Base-by-base conservation (phyloP, 2,888 invertebrate genomes). In the Drosophila dives region DNA sequence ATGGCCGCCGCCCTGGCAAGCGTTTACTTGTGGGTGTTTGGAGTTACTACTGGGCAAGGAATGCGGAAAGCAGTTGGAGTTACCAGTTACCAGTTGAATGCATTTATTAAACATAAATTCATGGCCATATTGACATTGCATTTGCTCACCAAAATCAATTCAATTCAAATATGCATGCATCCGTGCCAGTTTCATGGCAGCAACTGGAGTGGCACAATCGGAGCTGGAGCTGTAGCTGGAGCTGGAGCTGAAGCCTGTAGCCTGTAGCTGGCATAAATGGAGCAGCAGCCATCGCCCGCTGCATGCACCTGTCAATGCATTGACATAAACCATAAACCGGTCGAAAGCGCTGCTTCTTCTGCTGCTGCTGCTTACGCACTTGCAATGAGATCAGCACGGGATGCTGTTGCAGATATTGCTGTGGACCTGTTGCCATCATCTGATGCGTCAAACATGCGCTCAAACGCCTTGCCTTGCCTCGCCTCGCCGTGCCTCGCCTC, bases 291-390 rank as follows among this genome's bases (percentile, higher is more conserved):
- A 65, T 72, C 80, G 68, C 70, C 58, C 55, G 73, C 76, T 53
- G 72, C 81, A 73, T 83, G 80, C 90, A 88, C 90, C 89, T 86
- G 90, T 87, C 86, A 86, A 81, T 89, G 87, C 85, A 77, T 79
- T 90, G 90, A 87, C 90, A 89, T 90, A 89, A 90, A 79, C 74
- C 90, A 81, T 78, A 89, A 90, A 90, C 90, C 89, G 89, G 90
- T 86, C 73, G 61, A 17, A 17, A 38, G 26, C 36, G 23, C 68
- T 36, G 62, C 40, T 49, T 29, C 42, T 12, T 48, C 48, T 20
- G 42, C n/a, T 20, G 53, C 48, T 66, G 80, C 84, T 78, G 74
- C 90, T 89, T 89, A 86, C 89, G 85, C 85, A 86, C 84, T 90
- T 74, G 74, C 70, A 78, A 73, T 81, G 42, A 73, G 78, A 81